phyloP scores from a whole-genome alignment of 2,888 invertebrate species.

The Sarcophaga carnaria region DNA sequence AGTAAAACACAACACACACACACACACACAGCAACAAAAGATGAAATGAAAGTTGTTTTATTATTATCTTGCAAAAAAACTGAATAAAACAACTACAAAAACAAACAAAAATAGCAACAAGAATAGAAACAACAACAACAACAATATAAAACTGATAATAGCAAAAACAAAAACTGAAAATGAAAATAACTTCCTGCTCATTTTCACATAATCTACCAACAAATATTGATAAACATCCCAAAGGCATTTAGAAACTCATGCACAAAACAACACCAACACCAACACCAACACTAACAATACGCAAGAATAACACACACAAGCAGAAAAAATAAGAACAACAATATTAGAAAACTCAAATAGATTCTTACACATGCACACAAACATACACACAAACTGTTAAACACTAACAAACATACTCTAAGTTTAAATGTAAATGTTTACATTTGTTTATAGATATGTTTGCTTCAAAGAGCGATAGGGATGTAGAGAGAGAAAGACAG shows the following conservation, averaged over 20 bases:
- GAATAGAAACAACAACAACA: slow-evolving; percentile 16
- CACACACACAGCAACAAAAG: background rate
- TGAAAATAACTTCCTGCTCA: slow-evolving; percentile 69
- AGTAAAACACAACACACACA: too few species aligned
- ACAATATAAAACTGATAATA: slow-evolving; percentile 15
- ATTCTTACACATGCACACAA: slow-evolving; percentile 21
- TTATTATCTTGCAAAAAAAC: slow-evolving; percentile 45
- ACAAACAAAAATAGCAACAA: slow-evolving; percentile 4
- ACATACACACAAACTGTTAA: too few species aligned
- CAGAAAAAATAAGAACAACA: background rate
- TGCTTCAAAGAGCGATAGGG: background rate
- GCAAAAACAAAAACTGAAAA: slow-evolving; percentile 51
- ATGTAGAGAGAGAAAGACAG: background rate
- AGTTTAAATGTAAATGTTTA: slow-evolving; percentile 43
- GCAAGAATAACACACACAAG: background rate
- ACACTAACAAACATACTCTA: background rate
- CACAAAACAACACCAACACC: slow-evolving; percentile 21
- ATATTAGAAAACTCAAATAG: slow-evolving; percentile 11
- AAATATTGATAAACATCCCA: slow-evolving; percentile 69
- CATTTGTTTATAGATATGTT: background rate
- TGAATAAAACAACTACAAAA: slow-evolving; percentile 18
- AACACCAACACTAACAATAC: background rate
- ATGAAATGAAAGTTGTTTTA: slow-evolving; percentile 65
- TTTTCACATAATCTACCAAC: slow-evolving; percentile 69
- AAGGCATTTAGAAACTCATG: slow-evolving; percentile 63